Evolutionary conservation across 2,797 vertebrate genomes (phyloP), one percentile per base, ranked within the genome.

Genomic region (Odontamblyopus rebecca): DNA sequence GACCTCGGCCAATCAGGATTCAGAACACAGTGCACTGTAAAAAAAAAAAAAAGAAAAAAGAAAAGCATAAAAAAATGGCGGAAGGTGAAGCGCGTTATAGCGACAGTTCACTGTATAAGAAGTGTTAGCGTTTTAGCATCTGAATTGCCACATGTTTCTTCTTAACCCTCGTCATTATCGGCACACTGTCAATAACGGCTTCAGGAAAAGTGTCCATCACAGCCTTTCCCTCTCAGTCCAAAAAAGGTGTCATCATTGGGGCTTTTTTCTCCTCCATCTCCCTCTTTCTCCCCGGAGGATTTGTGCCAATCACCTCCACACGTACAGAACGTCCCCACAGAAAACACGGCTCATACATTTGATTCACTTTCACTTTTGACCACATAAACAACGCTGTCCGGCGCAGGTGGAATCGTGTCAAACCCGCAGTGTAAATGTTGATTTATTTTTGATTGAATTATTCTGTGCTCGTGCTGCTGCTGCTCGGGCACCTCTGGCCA

Each of bases 171-270:
- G 75, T 70, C 68, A 82, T 84, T 80, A 78, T 74, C 50, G 70
- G 66, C 54, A 5, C 35, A 67, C 70, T 77, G 83, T 77, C 84
- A 80, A 85, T 84, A 82, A 77, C 83, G 79, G 82, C 88, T 84
- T 74, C 51, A 82, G 87, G 87, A 83, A 79, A 83, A 65, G 26
- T 84, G 79, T 87, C 83, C 82, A 85, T 88, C 80, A 86, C 70
- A 29, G 35, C 53, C 65, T 35, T 60, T 65, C 67, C 67, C 56
- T 51, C 57, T 18, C 27, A 32, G 60, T 56, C 65, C 54, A 76
- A 76, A 74, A 74, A 69, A 68, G 69, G 60, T 75, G 63, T 67
- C 41, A 13, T 18, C 54, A 56, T 61, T 72, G 64, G 2, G 61
- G 69, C 61, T 72, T 75, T 85, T 81, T 77, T 48, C 57, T 60